Evolutionary conservation across 1,140 invertebrate genomes (phyloP).

Genomic region (Ectropis grisescens): DNA sequence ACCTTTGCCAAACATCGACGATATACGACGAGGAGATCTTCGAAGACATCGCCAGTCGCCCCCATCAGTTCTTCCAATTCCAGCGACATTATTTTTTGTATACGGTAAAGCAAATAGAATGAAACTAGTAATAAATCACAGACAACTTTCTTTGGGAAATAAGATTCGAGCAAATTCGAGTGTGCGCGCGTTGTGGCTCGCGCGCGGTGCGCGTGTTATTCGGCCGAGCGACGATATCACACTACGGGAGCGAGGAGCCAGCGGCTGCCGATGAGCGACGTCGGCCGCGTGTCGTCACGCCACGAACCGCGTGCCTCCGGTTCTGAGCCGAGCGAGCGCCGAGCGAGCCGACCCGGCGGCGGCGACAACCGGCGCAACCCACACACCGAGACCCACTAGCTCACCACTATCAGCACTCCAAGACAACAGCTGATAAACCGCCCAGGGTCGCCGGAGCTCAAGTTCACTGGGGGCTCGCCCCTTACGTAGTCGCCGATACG

Average conservation of each 20-base stretch:
- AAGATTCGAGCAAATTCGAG: conserved; percentile 47
- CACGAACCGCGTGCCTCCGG: conserved; percentile 35
- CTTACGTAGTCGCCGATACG: conserved; percentile 17
- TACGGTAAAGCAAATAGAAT: conserved; percentile 28
- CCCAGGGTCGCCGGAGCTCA: conserved; percentile 23
- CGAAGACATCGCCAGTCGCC: conserved; percentile 72
- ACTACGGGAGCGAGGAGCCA: conserved; percentile 21
- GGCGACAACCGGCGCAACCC: background rate
- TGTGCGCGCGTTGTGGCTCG: conserved; percentile 19
- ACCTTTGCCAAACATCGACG: conserved; percentile 73
- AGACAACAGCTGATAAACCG: conserved; percentile 34
- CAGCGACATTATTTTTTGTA: conserved; percentile 59
- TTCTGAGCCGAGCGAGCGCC: conserved; percentile 23
- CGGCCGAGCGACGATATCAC: conserved; percentile 33
- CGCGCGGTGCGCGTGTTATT: conserved; percentile 26
- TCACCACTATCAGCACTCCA: conserved; percentile 1
- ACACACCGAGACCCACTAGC: conserved; percentile 9
- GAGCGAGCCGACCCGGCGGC: no score
- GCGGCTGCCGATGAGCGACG: no score
- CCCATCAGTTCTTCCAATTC: conserved; percentile 61
- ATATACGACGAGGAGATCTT: conserved; percentile 73
- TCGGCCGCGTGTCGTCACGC: conserved; percentile 2
- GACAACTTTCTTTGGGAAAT: conserved; percentile 52
- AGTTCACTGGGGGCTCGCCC: conserved; percentile 39
- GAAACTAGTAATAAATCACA: conserved; percentile 57